Conservation (phyloP, 2,113 vertebrate genomes). For the Chaetops frenatus region DNA sequence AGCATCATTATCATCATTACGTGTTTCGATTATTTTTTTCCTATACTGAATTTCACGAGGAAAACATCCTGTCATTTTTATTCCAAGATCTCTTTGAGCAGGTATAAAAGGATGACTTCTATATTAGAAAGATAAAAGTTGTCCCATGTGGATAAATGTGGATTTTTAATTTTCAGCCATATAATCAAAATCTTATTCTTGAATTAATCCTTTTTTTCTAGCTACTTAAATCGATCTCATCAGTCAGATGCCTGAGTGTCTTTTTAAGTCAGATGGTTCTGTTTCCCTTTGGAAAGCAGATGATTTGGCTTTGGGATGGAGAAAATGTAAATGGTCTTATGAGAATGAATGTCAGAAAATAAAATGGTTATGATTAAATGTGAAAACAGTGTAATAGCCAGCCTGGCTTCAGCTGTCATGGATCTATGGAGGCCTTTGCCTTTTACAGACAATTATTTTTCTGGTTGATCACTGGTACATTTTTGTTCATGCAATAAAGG, state of each 20-base stretch:
- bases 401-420: neutral
- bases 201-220: neutral
- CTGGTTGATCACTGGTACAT: neutral
- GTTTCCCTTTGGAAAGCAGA: neutral
- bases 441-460: neutral
- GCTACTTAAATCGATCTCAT: neutral
- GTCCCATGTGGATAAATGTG: neutral
- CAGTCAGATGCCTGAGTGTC: neutral
- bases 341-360: neutral
- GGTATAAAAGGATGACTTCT: neutral
- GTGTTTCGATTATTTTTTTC: too few relatives aligned
- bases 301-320: neutral
- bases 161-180: neutral
- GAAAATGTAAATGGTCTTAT: neutral
- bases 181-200: neutral
- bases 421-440: neutral
- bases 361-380: neutral
- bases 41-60: neutral
- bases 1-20: neutral
- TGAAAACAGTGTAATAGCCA: neutral
- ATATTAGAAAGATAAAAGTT: neutral
- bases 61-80: neutral
- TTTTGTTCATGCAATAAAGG: neutral
- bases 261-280: neutral
- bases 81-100: neutral